A percentile compares a stretch with the other conserved stretches of the same genome.
These are phyloP conservation scores for Crambe crambe DNA, from an alignment of 37 sponge, comb jelly and placozoan species.

Conservation along the genomic window DNA sequence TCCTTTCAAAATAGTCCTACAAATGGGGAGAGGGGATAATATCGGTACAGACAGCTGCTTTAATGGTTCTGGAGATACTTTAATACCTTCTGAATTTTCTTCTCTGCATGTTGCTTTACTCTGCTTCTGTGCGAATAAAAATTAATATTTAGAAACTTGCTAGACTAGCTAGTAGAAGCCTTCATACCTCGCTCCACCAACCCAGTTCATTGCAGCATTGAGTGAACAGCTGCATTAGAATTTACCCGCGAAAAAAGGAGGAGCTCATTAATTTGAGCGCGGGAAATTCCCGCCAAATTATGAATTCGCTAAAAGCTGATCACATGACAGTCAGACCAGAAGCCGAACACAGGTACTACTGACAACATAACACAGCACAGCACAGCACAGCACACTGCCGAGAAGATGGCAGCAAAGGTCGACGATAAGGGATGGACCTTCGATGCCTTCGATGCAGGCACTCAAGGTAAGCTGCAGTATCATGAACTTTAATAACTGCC, in stretches of 20 bases:
- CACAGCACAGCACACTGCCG: background rate
- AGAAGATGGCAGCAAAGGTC: constrained; percentile 44
- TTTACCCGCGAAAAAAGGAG: constrained; percentile 2
- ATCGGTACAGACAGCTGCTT: background rate
- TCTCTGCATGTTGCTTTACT: constrained; percentile 55
- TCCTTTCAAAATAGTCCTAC: constrained; percentile 73
- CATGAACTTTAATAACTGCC: too few relatives aligned
- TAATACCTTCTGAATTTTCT: constrained; percentile 58
- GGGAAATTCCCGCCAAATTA: constrained; percentile 2
- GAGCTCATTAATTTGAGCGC: constrained; percentile 45
- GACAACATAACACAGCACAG: background rate
- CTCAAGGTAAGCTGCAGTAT: constrained; percentile 54
- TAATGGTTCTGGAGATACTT: background rate
- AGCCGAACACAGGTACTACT: background rate
- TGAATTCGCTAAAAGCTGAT: background rate
- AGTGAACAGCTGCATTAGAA: background rate
- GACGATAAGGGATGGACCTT: constrained; percentile 70
- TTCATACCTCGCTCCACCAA: constrained; percentile 75
- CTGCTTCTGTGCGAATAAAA: constrained; percentile 46
- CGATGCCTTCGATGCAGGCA: constrained; percentile 76
- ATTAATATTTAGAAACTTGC: too few relatives aligned
- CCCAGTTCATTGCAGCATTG: constrained; percentile 72
- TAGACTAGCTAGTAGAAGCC: background rate
- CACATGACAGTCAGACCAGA: constrained; percentile 7
- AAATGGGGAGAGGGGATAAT: background rate